Evolutionary conservation across 2,888 invertebrate species (phyloP).

Genomic region (Liopterus haemorrhoidalis): DNA sequence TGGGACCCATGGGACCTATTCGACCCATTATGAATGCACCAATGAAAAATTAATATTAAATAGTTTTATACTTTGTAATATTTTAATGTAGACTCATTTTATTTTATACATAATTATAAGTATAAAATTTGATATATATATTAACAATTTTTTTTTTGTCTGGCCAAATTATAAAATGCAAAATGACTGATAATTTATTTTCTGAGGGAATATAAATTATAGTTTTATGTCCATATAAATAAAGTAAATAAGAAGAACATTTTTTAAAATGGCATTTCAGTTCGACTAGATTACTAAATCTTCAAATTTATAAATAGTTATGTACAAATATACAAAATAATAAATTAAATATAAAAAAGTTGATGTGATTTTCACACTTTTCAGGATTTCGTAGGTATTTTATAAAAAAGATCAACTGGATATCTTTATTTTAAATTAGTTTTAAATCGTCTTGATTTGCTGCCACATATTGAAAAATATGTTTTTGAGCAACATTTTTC

Average conservation of each 20-base stretch:
- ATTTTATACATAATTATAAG: slow-evolving; percentile 13
- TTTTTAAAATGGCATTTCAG: slow-evolving; percentile 22
- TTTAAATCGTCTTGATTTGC: too few species aligned
- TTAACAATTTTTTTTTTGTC: not conserved
- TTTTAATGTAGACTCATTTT: slow-evolving; percentile 10
- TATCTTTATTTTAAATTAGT: too few species aligned
- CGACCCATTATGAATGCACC: slow-evolving; percentile 67
- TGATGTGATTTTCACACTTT: too few species aligned
- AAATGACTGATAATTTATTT: slow-evolving; percentile 3
- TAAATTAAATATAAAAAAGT: too few species aligned
- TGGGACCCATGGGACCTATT: slow-evolving; percentile 65
- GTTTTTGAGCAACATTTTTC: too few species aligned
- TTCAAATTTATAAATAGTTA: too few species aligned
- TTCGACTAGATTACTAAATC: slow-evolving; percentile 39
- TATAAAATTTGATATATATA: slow-evolving; percentile 1
- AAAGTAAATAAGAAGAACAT: slow-evolving; percentile 20
- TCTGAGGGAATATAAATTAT: slow-evolving; percentile 21
- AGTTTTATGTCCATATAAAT: slow-evolving; percentile 22
- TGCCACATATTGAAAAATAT: too few species aligned
- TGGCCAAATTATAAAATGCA: slow-evolving; percentile 1
- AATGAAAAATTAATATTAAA: slow-evolving; percentile 47
- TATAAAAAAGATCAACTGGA: too few species aligned
- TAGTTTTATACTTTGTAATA: slow-evolving; percentile 16
- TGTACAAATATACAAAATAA: too few species aligned
- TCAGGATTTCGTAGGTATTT: too few species aligned